Percentiles rank a stretch among this genome's conserved stretches.
These are phyloP conservation scores for Craterocephalus amniculus DNA, from an alignment of 2,797 vertebrate genomes.

Conservation along the genomic window DNA sequence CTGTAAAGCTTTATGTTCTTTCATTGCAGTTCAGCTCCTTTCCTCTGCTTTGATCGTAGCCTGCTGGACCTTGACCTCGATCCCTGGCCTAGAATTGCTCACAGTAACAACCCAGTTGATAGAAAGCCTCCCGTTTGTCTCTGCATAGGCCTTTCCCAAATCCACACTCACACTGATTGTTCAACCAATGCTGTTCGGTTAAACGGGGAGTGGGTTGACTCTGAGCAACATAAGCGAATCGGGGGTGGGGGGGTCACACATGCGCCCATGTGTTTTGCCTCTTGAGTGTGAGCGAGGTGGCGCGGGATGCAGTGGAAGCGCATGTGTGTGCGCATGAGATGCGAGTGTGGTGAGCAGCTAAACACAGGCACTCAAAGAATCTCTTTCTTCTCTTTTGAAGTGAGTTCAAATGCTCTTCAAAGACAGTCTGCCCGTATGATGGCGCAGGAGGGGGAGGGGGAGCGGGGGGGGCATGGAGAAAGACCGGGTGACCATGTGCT, in stretches of 20 bases:
- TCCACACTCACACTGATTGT: constrained; percentile 63
- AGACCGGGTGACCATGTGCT: constrained; percentile 61
- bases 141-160: constrained; percentile 66
- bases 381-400: constrained; percentile 86
- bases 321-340: constrained; percentile 30
- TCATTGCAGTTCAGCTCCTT: constrained; percentile 26
- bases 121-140: constrained; percentile 46
- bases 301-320: constrained; percentile 29
- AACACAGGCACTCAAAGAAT: constrained; percentile 82
- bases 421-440: constrained; percentile 75
- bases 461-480: constrained; percentile 30
- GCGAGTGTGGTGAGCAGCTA: constrained; percentile 70
- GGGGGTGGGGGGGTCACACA: constrained; percentile 10
- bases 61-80: constrained; percentile 68
- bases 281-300: constrained; percentile 50
- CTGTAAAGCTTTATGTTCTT: constrained; percentile 3
- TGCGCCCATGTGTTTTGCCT: constrained; percentile 38
- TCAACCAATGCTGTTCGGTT: constrained; percentile 52
- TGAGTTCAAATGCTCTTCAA: constrained; percentile 87
- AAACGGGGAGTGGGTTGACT: constrained; percentile 51
- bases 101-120: constrained; percentile 62
- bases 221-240: constrained; percentile 24
- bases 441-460: constrained; percentile 23
- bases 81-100: constrained; percentile 66
- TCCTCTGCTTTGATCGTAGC: constrained; percentile 59